Conservation (phyloP, 2,888 invertebrate genomes). For the Pseudococcus viburni region DNA sequence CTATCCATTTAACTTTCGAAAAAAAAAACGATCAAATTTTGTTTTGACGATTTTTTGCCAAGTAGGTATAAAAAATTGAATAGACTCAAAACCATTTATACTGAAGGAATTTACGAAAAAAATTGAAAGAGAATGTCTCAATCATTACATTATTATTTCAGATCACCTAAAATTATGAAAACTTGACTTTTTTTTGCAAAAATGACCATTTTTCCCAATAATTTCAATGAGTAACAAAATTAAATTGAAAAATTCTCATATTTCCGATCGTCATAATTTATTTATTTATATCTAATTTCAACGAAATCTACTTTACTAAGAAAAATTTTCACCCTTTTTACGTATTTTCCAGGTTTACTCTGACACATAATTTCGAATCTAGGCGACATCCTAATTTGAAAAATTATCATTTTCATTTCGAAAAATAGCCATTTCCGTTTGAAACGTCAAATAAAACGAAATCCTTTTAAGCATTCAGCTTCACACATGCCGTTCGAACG, state of each 20-base stretch:
- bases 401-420: not conserved
- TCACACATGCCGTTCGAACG: not conserved
- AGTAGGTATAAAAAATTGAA: not conserved
- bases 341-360: not conserved
- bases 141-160: too few relatives aligned
- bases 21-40: too few relatives aligned
- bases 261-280: not conserved
- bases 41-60: too few relatives aligned
- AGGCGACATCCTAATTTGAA: not conserved
- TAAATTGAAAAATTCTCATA: not conserved
- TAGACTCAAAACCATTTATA: not conserved
- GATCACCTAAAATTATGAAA: too few relatives aligned
- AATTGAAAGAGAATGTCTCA: too few relatives aligned
- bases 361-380: constrained; percentile 55
- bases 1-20: too few relatives aligned
- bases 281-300: not conserved
- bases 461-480: not conserved
- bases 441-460: not conserved
- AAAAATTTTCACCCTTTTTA: not conserved
- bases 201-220: too few relatives aligned
- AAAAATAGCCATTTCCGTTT: not conserved
- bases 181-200: too few relatives aligned
- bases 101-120: too few relatives aligned
- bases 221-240: too few relatives aligned
- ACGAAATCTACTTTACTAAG: not conserved